These are phyloP conservation scores for Aeoliscus strigatus DNA, from an alignment of 2,797 vertebrate genomes.

Conservation along the genomic window DNA sequence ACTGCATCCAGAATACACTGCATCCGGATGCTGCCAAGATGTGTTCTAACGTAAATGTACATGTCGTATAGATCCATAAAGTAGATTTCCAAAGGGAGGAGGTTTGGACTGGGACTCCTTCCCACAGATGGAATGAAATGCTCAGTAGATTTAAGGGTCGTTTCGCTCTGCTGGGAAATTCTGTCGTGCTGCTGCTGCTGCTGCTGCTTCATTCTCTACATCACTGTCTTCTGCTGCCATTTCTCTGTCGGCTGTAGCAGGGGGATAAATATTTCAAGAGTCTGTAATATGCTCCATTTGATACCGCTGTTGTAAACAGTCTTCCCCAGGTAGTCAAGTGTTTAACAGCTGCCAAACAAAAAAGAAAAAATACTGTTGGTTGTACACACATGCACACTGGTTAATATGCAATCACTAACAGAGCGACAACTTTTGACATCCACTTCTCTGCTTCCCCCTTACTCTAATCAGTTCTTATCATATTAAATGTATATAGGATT, in stretches of 20 bases:
- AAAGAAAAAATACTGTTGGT: slow-evolving; percentile 20
- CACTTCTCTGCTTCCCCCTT: not conserved
- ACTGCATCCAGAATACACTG: slow-evolving; percentile 66
- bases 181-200: slow-evolving; percentile 20
- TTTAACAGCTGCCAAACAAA: slow-evolving; percentile 42
- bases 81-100: slow-evolving; percentile 8
- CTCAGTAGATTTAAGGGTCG: slow-evolving; percentile 21
- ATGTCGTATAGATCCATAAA: slow-evolving; percentile 15
- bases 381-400: slow-evolving; percentile 23
- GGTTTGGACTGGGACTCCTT: slow-evolving; percentile 2
- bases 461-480: not conserved
- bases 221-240: slow-evolving; percentile 49
- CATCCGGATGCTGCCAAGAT: slow-evolving; percentile 44
- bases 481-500: too few relatives aligned
- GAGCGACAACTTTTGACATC: not conserved
- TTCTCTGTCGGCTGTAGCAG: slow-evolving; percentile 29
- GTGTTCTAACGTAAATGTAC: slow-evolving; percentile 52
- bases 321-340: slow-evolving; percentile 40
- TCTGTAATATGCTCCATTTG: slow-evolving; percentile 41
- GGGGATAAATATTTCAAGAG: slow-evolving; percentile 58
- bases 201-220: slow-evolving; percentile 32
- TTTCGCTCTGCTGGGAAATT: slow-evolving; percentile 34
- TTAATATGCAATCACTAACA: slow-evolving; percentile 12
- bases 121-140: slow-evolving; percentile 14
- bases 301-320: slow-evolving; percentile 49